phyloP scores from a whole-genome alignment of 2,888 invertebrate species.

The Cylloceria caligata region DNA sequence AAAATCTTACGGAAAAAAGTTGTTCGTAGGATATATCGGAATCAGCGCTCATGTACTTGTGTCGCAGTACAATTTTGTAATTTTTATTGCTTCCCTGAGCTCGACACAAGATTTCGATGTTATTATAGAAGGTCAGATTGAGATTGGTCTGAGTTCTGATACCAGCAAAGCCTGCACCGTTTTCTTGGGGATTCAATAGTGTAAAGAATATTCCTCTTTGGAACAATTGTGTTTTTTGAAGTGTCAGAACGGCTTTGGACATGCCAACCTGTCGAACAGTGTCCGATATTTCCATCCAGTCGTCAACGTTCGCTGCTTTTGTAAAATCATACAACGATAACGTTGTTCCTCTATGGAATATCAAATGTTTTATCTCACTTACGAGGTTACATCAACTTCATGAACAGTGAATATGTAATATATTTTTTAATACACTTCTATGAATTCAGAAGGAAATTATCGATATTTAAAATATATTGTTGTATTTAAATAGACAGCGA shows the following conservation, averaged over 20 bases:
- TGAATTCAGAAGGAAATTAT: not conserved
- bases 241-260: slow-evolving; percentile 87
- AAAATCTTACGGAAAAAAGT: slow-evolving; percentile 80
- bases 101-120: slow-evolving; percentile 86
- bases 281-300: slow-evolving; percentile 89
- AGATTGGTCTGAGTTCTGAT: slow-evolving; percentile 85
- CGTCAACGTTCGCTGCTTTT: slow-evolving; percentile 85
- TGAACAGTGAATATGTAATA: not conserved
- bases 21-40: slow-evolving; percentile 88
- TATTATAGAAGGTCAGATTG: slow-evolving; percentile 85
- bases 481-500: too few species aligned
- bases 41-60: slow-evolving; percentile 86
- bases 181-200: slow-evolving; percentile 88
- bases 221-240: slow-evolving; percentile 87
- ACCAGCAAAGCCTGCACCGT: slow-evolving; percentile 90
- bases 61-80: slow-evolving; percentile 88
- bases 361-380: not conserved
- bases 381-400: not conserved
- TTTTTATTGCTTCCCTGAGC: slow-evolving; percentile 87
- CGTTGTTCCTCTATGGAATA: not conserved
- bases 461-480: too few species aligned
- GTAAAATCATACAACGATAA: slow-evolving; percentile 87
- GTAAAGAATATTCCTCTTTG: slow-evolving; percentile 88
- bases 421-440: not conserved
- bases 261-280: slow-evolving; percentile 88